Evolutionary conservation across 2,888 invertebrate species (phyloP), one percentile per base, ranked within the genome.

Genomic region (Phalera bucephala): DNA sequence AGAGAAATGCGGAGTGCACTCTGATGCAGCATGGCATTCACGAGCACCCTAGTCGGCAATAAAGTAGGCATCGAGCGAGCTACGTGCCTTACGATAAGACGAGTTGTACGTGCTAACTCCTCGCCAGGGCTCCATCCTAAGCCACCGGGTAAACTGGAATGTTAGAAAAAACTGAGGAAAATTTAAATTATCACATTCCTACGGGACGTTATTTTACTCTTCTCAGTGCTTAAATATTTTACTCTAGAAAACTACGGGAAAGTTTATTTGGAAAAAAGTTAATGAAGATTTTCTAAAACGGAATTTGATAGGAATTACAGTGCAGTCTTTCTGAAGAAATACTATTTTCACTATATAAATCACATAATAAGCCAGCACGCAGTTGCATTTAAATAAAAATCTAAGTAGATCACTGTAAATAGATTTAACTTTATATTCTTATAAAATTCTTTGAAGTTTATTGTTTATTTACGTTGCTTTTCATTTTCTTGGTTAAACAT

Each of bases 1-100:
- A 52, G 43, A 52, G 45, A 55, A 63, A 68, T 65, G 64, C 57
- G 51, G 55, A 62, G 63, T 72, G 73, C 72, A 73, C 58, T 64
- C 63, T 60, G 71, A 69, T 71, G 71, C 68, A 68, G 43, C 43
- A 27, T 20, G 53, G 50, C 52, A 56, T 63, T 53, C 60, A 47
- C 56, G 43, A 62, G 64, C 63, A 63, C 67, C 61, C 70, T 45
- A 53, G 70, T 57, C 48, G 63, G 70, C 72, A 80, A 80, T 85
- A 86, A 84, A 81, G 72, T 70, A 75, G 77, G 77, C 83, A 80
- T 79, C 80, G 76, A 70, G 71, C 57, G 54, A 52, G 53, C 47
- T 74, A 79, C 81, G 84, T 83, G 82, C 72, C 64, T 62, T 62
- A 62, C 52, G 72, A 75, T 63, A 66, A 75, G 73, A 69, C 69